These are phyloP conservation scores for Eidolon helvum DNA, from an alignment of 2,113 vertebrate genomes.

Conservation along the genomic window DNA sequence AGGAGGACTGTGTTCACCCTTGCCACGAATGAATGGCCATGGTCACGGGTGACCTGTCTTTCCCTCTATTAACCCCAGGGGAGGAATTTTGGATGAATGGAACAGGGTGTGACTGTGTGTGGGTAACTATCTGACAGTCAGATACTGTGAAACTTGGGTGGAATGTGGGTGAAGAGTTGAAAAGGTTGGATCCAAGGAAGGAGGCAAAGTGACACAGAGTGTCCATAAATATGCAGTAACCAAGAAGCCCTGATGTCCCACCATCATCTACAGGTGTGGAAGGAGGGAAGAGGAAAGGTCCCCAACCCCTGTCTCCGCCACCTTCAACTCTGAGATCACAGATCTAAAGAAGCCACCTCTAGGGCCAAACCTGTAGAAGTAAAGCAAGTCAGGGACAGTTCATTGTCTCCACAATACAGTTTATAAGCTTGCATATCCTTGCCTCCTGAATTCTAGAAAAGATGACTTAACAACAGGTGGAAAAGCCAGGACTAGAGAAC, in stretches of 20 bases:
- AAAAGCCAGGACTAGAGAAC: neutral
- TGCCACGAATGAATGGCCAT: neutral
- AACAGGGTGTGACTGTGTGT: neutral
- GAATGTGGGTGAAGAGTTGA: slow-evolving; percentile 86
- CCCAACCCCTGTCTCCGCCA: neutral
- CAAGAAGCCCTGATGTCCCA: slow-evolving; percentile 85
- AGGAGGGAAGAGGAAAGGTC: neutral
- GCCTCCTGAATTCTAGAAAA: neutral
- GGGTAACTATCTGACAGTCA: neutral
- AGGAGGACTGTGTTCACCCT: neutral
- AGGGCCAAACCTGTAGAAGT: neutral
- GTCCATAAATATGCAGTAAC: slow-evolving; percentile 92
- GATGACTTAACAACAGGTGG: neutral
- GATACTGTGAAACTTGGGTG: neutral
- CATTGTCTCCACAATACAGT: neutral
- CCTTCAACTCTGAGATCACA: neutral
- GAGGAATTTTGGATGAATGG: neutral
- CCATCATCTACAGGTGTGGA: slow-evolving; percentile 88
- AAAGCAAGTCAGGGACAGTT: neutral
- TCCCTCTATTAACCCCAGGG: neutral
- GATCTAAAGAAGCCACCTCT: neutral
- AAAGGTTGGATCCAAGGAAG: slow-evolving; percentile 92
- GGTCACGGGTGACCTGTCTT: neutral
- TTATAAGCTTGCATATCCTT: neutral
- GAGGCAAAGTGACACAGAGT: slow-evolving; percentile 91